Conservation (phyloP, 2,797 vertebrate genomes). For the Nasua narica region DNA sequence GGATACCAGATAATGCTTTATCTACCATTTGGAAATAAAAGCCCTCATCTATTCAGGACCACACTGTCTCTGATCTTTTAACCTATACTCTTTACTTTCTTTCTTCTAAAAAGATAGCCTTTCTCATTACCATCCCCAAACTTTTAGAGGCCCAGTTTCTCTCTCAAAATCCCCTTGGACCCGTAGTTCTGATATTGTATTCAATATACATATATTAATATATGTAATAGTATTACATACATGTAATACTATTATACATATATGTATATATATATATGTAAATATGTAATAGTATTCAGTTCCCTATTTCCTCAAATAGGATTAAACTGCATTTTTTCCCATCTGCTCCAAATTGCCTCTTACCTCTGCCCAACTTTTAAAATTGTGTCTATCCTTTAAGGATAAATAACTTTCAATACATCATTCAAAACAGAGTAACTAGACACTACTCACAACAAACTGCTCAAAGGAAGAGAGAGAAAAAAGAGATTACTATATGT, state of each 20-base stretch:
- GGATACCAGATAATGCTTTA: background rate
- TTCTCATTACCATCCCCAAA: background rate
- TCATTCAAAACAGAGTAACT: background rate
- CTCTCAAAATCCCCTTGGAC: background rate
- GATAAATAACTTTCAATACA: background rate
- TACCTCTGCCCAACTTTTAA: background rate
- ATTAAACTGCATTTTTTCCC: background rate
- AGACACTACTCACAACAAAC: background rate
- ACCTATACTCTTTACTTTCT: background rate
- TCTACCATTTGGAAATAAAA: background rate
- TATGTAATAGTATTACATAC: too few relatives aligned
- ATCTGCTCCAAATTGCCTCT: background rate
- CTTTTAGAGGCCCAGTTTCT: background rate
- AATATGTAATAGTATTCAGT: background rate
- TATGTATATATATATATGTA: too few relatives aligned
- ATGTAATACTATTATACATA: too few relatives aligned
- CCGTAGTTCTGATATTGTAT: background rate
- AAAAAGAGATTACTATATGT: background rate
- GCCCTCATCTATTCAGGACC: background rate
- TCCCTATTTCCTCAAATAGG: background rate
- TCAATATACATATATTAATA: too few relatives aligned
- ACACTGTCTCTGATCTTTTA: background rate
- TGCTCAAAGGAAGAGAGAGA: background rate
- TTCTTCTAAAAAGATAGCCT: background rate
- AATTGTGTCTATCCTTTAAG: background rate